Evolutionary conservation across 2,797 vertebrate genomes (phyloP).

Genomic region (Gouania willdenowi): DNA sequence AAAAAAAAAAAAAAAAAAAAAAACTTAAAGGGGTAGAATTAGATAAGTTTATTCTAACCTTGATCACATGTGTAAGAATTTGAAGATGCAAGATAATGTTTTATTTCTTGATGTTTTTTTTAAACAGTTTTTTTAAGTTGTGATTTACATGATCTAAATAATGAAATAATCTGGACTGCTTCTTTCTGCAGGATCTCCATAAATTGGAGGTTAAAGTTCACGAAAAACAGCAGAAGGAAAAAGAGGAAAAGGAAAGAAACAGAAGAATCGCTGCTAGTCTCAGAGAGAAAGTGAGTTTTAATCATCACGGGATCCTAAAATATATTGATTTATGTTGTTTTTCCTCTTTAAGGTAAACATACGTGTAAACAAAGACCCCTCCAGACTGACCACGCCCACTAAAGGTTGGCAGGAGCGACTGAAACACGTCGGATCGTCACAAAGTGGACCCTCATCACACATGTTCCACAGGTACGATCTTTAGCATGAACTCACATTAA

Average conservation of each 20-base stretch:
- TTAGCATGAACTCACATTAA: too few relatives aligned
- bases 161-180: background rate
- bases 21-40: too few relatives aligned
- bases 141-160: background rate
- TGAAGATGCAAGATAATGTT: background rate
- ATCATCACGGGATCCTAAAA: background rate
- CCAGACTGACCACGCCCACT: slow-evolving; percentile 73
- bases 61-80: too few relatives aligned
- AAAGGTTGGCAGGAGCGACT: slow-evolving; percentile 78
- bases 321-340: background rate
- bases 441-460: slow-evolving; percentile 53
- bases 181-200: slow-evolving; percentile 75
- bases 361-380: slow-evolving; percentile 69
- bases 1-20: too few relatives aligned
- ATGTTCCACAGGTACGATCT: slow-evolving; percentile 75
- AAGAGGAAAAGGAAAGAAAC: slow-evolving; percentile 75
- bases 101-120: too few relatives aligned
- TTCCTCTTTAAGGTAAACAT: slow-evolving; percentile 70
- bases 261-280: slow-evolving; percentile 73
- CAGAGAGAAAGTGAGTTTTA: slow-evolving; percentile 79
- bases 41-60: too few relatives aligned
- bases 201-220: slow-evolving; percentile 78
- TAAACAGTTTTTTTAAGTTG: background rate
- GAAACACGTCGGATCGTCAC: slow-evolving; percentile 64
- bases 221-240: slow-evolving; percentile 75